Base-by-base conservation (phyloP, 2,888 invertebrate genomes). In the Ichneumon xanthorius region DNA sequence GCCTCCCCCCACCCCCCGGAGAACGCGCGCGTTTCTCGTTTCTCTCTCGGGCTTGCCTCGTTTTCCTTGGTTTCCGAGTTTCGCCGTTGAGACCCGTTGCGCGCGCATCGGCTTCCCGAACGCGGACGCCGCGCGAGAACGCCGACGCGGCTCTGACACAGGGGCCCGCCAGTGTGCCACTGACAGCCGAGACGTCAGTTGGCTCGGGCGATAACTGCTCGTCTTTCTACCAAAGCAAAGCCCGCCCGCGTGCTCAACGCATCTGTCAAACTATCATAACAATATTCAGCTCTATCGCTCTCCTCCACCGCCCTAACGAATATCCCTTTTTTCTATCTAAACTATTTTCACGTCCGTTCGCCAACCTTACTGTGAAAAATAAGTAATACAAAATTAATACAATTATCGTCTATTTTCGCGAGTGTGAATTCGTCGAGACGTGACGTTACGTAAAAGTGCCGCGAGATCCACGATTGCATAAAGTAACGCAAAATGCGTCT, bases 141-240 rank as follows among this genome's bases (percentile, higher is more conserved):
- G 87, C 87, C 85, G 85, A 88, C 87, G 88, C 85, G 82, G 53
- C 83, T 88, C 90, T 89, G 91, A 90, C 91, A 90, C 89, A 89
- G 90, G 88, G 87, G 82, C 77, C 67, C 84, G 87, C 87, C 87
- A 87, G 89, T 87, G 84, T 84, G 87, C 86, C 88, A 88, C 87
- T 92, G 91, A 92, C 92, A 92, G 91, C 87, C 89, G 88, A 89
- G 89, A 88, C 89, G 89, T 88, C 92, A 92, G 92, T 91, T 87
- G 87, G 87, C 87, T 80, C 78, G 78, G 75, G 40, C 48, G 85
- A 86, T 73, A 40, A 72, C 79, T 68, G 77, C 63, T 84, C 78
- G 84, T 88, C 87, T 87, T 48, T 65, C 55, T 16, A 58, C 65
- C 26, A 70, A 67, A 82, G 67, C 80, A 45, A 82, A 82, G 84